These are phyloP conservation scores for Charina bottae DNA, from an alignment of 2,113 vertebrate species.

Conservation along the genomic window DNA sequence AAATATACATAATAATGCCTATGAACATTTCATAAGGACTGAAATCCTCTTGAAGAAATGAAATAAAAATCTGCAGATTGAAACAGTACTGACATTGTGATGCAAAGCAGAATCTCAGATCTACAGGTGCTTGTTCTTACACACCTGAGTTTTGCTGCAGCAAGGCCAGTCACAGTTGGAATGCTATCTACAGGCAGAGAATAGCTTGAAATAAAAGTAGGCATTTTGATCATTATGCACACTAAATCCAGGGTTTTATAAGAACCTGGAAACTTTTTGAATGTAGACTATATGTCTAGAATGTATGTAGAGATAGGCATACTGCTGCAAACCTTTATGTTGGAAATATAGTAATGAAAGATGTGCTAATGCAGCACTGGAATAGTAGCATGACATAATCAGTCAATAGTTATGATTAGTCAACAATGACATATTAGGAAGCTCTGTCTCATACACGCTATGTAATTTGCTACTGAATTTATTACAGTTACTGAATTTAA, in stretches of 20 bases:
- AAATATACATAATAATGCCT: rapidly evolving
- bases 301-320: neutral
- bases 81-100: neutral
- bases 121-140: neutral
- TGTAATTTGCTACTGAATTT: neutral
- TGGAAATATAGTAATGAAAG: neutral
- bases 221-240: neutral
- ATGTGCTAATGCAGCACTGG: neutral
- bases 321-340: neutral
- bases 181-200: constrained; percentile 2
- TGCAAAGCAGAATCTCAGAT: neutral
- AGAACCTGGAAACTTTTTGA: neutral
- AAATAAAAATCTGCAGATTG: neutral
- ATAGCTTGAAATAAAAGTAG: neutral
- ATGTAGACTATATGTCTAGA: too few relatives aligned
- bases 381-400: neutral
- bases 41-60: neutral
- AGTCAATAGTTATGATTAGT: neutral
- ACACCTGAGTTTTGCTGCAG: neutral
- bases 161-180: neutral
- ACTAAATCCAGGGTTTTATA: neutral
- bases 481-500: neutral
- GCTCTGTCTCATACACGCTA: neutral
- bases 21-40: rapidly evolving
- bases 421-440: neutral